phyloP scores from a whole-genome alignment of 1,140 invertebrate species.

The Leptopilina clavipes region DNA sequence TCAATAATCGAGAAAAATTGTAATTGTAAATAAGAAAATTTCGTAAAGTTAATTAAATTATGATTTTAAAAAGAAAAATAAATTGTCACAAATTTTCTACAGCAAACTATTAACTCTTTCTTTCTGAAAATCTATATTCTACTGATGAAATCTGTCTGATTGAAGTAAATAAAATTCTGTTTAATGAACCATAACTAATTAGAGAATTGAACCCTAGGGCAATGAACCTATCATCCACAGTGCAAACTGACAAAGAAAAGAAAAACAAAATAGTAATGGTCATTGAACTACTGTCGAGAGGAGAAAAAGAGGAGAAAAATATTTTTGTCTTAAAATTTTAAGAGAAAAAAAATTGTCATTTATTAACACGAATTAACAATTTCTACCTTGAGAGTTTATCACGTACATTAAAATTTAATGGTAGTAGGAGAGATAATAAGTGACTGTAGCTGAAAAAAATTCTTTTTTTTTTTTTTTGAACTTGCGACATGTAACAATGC shows the following conservation, averaged over 20 bases:
- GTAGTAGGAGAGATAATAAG: background rate
- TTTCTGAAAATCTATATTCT: background rate
- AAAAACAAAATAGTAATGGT: background rate
- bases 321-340: background rate
- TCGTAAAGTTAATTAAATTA: background rate
- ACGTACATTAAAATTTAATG: background rate
- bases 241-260: slow-evolving; percentile 11
- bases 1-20: too few relatives aligned
- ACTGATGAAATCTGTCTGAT: background rate
- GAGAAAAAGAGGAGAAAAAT: background rate
- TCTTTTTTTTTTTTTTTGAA: background rate
- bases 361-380: background rate
- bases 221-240: slow-evolving; percentile 11
- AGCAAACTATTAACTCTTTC: background rate
- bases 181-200: slow-evolving; percentile 1
- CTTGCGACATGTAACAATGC: slow-evolving; percentile 11
- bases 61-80: background rate
- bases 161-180: background rate
- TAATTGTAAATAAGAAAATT: too few relatives aligned
- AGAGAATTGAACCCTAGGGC: background rate
- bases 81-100: background rate
- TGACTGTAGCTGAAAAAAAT: background rate
- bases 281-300: slow-evolving; percentile 1
- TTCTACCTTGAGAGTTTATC: slow-evolving; percentile 9
- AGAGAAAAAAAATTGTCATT: background rate